Evolutionary conservation across 2,888 invertebrate genomes (phyloP).

Genomic region (Aleiodes leptofemur): DNA sequence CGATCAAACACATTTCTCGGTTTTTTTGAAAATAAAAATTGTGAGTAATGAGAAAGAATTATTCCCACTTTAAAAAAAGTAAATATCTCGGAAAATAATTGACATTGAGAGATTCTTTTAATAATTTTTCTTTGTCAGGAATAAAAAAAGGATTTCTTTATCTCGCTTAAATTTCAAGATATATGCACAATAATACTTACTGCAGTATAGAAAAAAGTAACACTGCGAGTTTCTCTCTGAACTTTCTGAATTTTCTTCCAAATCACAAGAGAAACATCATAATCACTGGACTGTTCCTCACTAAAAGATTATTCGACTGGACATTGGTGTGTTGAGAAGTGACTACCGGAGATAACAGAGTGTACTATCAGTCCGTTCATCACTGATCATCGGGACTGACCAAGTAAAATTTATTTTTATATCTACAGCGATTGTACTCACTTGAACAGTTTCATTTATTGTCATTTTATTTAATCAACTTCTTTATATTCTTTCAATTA

Average conservation of each 20-base stretch:
- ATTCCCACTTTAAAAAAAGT: background rate
- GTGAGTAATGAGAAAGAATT: too few relatives aligned
- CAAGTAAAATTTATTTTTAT: background rate
- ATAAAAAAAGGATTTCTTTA: too few relatives aligned
- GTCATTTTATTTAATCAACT: background rate
- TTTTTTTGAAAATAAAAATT: too few relatives aligned
- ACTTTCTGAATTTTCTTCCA: background rate
- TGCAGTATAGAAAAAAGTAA: too few relatives aligned
- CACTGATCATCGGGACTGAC: slow-evolving; percentile 20
- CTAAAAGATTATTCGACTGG: slow-evolving; percentile 10
- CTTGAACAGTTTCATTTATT: background rate
- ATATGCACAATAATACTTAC: too few relatives aligned
- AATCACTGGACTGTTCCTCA: background rate
- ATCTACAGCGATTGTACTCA: background rate
- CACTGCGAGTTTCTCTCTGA: background rate
- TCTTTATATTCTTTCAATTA: background rate
- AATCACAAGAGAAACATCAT: background rate
- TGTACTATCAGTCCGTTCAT: slow-evolving; percentile 6
- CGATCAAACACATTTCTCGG: background rate
- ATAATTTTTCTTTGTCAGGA: too few relatives aligned
- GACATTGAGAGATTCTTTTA: too few relatives aligned
- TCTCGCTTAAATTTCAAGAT: too few relatives aligned
- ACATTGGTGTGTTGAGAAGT: background rate
- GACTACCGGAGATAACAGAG: slow-evolving; percentile 4
- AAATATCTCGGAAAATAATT: too few relatives aligned